Conservation (phyloP, 2,888 invertebrate genomes). For the Graphium colonna region DNA sequence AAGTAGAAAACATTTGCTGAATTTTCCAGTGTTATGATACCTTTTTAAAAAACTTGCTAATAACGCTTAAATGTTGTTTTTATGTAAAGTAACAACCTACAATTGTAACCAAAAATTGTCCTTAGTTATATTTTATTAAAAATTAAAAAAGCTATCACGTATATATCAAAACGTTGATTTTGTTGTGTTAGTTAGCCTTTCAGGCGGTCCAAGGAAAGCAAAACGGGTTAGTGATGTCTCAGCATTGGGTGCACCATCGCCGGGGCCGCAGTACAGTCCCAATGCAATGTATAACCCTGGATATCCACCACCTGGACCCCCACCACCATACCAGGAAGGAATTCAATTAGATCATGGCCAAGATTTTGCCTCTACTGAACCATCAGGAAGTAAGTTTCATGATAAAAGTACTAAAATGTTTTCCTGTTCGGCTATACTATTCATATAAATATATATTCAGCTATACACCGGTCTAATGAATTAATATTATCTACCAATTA, state of each 20-base stretch:
- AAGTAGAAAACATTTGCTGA: slow-evolving; percentile 29
- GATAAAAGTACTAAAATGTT: neutral
- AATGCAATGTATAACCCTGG: slow-evolving; percentile 45
- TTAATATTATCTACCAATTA: too few relatives aligned
- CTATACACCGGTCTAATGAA: too few relatives aligned
- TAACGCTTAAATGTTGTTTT: too few relatives aligned
- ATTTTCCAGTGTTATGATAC: too few relatives aligned
- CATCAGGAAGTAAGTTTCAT: slow-evolving; percentile 46
- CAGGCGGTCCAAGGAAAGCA: slow-evolving; percentile 74
- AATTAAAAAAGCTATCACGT: too few relatives aligned
- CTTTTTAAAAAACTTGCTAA: too few relatives aligned
- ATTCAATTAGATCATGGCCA: slow-evolving; percentile 59
- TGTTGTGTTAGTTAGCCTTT: slow-evolving; percentile 46
- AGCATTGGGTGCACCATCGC: slow-evolving; percentile 81
- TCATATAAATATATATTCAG: too few relatives aligned
- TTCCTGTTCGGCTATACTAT: too few relatives aligned
- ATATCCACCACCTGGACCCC: slow-evolving; percentile 48
- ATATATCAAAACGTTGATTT: too few relatives aligned
- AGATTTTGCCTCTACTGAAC: slow-evolving; percentile 45
- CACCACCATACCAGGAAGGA: slow-evolving; percentile 61
- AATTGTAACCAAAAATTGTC: too few relatives aligned
- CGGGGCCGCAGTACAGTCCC: slow-evolving; percentile 52
- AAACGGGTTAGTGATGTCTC: slow-evolving; percentile 85
- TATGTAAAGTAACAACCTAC: too few relatives aligned
- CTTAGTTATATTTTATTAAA: too few relatives aligned